phyloP scores from a whole-genome alignment of 2,888 invertebrate species.

The Lithophane ornitopus region DNA sequence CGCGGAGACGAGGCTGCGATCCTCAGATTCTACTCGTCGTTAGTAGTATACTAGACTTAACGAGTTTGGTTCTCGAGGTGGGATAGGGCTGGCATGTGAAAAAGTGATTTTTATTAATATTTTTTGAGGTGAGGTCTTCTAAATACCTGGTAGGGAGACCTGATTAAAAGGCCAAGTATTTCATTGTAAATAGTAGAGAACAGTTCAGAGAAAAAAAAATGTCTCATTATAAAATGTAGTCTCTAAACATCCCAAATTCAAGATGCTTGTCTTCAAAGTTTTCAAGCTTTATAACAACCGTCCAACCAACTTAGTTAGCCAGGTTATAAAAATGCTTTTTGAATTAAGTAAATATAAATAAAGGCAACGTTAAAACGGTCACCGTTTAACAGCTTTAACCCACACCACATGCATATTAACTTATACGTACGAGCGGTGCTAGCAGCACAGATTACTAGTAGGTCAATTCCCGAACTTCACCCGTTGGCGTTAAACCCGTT shows the following conservation, averaged over 20 bases:
- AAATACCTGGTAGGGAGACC: too few species aligned
- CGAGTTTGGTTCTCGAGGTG: conserved; percentile 76
- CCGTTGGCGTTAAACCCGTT: conserved; percentile 16
- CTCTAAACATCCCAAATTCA: background rate
- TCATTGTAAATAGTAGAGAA: background rate
- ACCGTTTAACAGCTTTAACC: background rate
- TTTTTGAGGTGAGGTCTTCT: background rate
- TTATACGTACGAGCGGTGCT: conserved; percentile 6
- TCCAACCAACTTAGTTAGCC: background rate
- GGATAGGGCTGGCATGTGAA: conserved; percentile 71
- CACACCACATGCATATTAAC: conserved; percentile 1
- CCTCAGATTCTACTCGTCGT: conserved; percentile 74
- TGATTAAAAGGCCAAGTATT: background rate
- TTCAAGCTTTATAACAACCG: background rate
- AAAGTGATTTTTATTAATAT: background rate
- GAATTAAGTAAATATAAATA: background rate
- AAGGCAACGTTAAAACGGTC: background rate
- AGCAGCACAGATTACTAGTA: conserved; percentile 21
- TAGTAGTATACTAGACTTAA: conserved; percentile 81
- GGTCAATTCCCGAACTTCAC: conserved; percentile 40
- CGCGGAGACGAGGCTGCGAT: conserved; percentile 66
- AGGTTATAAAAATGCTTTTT: background rate
- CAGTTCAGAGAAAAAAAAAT: background rate
- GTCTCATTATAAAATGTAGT: background rate
- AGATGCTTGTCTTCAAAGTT: background rate